Evolutionary conservation across 2,113 vertebrate genomes (phyloP), one percentile per base, ranked within the genome.

Genomic region (Corapipo altera): DNA sequence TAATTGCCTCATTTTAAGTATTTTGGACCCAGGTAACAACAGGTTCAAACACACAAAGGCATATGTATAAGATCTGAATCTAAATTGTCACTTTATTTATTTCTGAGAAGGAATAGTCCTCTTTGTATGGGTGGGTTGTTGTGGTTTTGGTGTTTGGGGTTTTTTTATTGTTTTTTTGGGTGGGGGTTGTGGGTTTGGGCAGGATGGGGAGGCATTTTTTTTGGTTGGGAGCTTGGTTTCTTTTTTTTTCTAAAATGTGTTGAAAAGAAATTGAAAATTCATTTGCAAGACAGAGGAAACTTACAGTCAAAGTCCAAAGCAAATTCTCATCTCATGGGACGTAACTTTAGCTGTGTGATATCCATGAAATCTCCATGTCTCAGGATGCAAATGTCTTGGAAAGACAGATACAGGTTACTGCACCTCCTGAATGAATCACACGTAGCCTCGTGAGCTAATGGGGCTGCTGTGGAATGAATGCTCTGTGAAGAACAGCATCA

Each of bases 241-340:
- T 8, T 3, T 9, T 73, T 41, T 69, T 26, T 22, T 12, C 19
- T 91, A 16, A 61, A 87, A 66, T 18, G 7, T 2, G 3, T 17
- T 30, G 5, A 49, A 71, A 75, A 74, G 3, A 39, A 54, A 44
- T 41, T 3, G 22, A 49, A 62, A n/a, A 2, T 0, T 49, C 23
- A 0, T 41, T 64, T 65, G 4, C 5, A 51, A 62, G 15, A 4
- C 4, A 64, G 6, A n/a, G 14, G 2, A 57, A 2, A 35, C 9
- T 51, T 67, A 23, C 84, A 84, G 7, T 18, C 30, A 52, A 81
- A 81, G 18, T 24, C 9, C 55, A 81, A 59, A 8, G 3, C 58
- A 67, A 66, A 27, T 26, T 19, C 1, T 64, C 35, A 43, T 8
- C 2, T 5, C 7, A 13, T 51, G 19, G 8, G 16, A 37, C 10